Evolutionary conservation across 2,888 invertebrate genomes (phyloP).

Genomic region (Protonemura montana): DNA sequence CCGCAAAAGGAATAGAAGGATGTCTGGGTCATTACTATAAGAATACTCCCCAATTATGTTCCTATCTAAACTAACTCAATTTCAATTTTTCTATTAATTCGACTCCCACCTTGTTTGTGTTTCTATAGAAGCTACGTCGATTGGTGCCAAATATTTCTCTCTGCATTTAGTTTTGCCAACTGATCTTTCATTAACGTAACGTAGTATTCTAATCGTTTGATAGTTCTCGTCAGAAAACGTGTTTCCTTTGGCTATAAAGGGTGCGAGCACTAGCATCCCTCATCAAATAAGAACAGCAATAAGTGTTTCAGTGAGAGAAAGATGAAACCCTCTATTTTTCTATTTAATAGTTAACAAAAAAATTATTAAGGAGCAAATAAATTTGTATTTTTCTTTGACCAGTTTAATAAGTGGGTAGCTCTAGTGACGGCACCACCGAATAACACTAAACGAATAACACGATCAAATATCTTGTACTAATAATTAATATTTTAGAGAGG

Average conservation of each 20-base stretch:
- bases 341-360: constrained; percentile 58
- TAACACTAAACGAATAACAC: constrained; percentile 33
- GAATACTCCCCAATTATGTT: constrained; percentile 37
- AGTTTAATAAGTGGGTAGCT: constrained; percentile 50
- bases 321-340: constrained; percentile 64
- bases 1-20: constrained; percentile 48
- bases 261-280: neutral
- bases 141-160: constrained; percentile 47
- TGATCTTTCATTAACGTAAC: constrained; percentile 26
- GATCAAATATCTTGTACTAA: constrained; percentile 43
- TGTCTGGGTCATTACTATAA: constrained; percentile 45
- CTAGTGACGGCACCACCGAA: constrained; percentile 46
- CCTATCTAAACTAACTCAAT: constrained; percentile 33
- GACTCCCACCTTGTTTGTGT: constrained; percentile 35
- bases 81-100: constrained; percentile 25
- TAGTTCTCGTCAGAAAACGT: constrained; percentile 43
- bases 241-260: constrained; percentile 49
- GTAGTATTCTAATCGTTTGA: constrained; percentile 25
- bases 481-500: constrained; percentile 50
- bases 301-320: constrained; percentile 59
- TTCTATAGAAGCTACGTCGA: constrained; percentile 39
- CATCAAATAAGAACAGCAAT: constrained; percentile 60
- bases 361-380: constrained; percentile 52
- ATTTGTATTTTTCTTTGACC: constrained; percentile 52
- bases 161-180: constrained; percentile 28